phyloP scores from a whole-genome alignment of 2,888 invertebrate genomes.

The Heliconius cydno region DNA sequence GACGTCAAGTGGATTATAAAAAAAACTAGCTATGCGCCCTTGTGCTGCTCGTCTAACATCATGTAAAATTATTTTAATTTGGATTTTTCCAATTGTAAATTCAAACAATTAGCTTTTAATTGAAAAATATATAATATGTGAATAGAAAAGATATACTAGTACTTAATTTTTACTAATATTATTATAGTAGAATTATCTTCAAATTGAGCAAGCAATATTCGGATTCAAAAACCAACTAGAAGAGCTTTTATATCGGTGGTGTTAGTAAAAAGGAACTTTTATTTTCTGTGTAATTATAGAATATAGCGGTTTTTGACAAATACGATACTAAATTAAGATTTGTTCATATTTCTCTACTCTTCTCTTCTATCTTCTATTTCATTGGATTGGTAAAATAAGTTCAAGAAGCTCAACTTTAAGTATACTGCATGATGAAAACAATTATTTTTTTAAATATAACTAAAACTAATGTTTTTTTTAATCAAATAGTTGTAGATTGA shows the following conservation, averaged over 20 bases:
- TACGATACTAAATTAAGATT: neutral
- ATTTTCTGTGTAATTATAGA: neutral
- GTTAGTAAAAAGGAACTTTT: neutral
- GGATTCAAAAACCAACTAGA: too few relatives aligned
- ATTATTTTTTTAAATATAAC: neutral
- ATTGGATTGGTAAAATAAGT: neutral
- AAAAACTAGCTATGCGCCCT: neutral
- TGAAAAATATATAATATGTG: too few relatives aligned
- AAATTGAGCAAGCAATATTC: too few relatives aligned
- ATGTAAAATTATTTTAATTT: neutral
- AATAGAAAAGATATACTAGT: too few relatives aligned
- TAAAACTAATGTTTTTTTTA: neutral
- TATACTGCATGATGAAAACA: neutral
- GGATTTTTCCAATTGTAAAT: neutral
- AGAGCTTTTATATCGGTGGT: neutral
- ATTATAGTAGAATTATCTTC: too few relatives aligned
- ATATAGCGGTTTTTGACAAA: neutral
- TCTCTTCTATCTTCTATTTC: neutral
- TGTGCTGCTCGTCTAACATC: neutral
- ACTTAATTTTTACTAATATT: too few relatives aligned
- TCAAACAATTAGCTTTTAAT: neutral
- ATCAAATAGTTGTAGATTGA: slow-evolving; percentile 16
- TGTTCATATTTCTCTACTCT: too few relatives aligned
- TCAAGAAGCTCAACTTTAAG: neutral
- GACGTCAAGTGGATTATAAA: slow-evolving; percentile 24